phyloP scores from a whole-genome alignment of 2,888 invertebrate species.

The Phengaris alcon region DNA sequence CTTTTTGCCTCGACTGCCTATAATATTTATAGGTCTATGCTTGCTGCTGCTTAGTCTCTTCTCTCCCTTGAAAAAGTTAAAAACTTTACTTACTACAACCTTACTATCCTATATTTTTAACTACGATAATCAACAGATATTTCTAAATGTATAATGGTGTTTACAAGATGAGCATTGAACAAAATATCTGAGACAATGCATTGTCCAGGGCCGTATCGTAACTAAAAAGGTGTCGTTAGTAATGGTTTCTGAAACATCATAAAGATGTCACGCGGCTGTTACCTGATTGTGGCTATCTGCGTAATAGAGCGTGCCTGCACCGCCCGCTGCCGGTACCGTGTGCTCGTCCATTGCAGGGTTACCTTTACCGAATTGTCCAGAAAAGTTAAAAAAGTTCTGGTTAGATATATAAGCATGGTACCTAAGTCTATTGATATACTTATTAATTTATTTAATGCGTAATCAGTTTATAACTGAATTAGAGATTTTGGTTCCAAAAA shows the following conservation, averaged over 20 bases:
- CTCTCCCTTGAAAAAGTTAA: not conserved
- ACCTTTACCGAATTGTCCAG: not conserved
- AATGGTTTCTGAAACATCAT: conserved; percentile 78
- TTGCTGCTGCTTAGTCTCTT: not conserved
- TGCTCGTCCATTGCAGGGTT: conserved; percentile 29
- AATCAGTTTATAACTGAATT: too few species aligned
- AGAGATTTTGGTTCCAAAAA: too few species aligned
- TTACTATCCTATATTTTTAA: not conserved
- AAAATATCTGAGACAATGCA: conserved; percentile 50
- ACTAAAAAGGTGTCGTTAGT: conserved; percentile 80
- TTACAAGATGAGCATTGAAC: conserved; percentile 3
- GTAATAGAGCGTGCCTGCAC: conserved; percentile 60
- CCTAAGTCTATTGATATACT: too few species aligned
- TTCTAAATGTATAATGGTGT: not conserved
- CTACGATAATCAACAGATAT: not conserved
- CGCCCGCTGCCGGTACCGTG: conserved; percentile 48
- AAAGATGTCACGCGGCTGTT: conserved; percentile 77
- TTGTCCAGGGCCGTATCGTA: conserved; percentile 69
- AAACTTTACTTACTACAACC: too few species aligned
- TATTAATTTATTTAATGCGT: too few species aligned
- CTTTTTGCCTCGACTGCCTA: too few species aligned
- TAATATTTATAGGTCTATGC: not conserved
- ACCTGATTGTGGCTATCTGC: conserved; percentile 72
- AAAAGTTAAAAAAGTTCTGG: not conserved
- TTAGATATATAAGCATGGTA: too few species aligned